phyloP scores from a whole-genome alignment of 1,140 invertebrate species.

The Plutomurus gul region DNA sequence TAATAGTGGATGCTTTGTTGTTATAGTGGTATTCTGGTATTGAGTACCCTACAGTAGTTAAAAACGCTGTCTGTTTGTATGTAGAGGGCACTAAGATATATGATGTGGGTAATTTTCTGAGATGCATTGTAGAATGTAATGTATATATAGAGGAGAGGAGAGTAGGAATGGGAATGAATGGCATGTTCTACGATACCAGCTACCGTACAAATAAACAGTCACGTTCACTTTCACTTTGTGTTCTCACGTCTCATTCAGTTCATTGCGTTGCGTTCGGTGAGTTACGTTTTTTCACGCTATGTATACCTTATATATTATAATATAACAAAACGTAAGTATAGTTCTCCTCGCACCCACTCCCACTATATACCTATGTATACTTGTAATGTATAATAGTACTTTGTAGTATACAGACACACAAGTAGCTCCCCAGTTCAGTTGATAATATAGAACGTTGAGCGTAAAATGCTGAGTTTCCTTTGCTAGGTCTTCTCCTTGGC shows the following conservation, averaged over 20 bases:
- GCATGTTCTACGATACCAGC: slow-evolving; percentile 6
- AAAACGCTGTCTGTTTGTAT: not conserved
- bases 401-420: not conserved
- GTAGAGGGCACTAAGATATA: slow-evolving; percentile 11
- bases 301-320: too few relatives aligned
- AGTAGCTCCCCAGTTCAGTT: not conserved
- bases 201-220: not conserved
- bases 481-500: not conserved
- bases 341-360: too few relatives aligned
- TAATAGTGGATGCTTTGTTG: too few relatives aligned
- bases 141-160: not conserved
- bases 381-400: not conserved
- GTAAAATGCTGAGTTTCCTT: slow-evolving; percentile 17
- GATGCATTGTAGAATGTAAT: not conserved
- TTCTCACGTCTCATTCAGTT: slow-evolving; percentile 21
- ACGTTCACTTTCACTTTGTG: slow-evolving; percentile 26
- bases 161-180: slow-evolving; percentile 23
- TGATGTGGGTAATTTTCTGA: slow-evolving; percentile 20
- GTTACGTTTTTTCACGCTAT: not conserved
- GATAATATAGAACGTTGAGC: slow-evolving; percentile 1
- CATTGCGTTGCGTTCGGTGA: not conserved
- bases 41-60: too few relatives aligned
- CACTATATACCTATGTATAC: not conserved
- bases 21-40: too few relatives aligned
- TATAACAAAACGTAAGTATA: not conserved